A percentile compares a stretch with the other conserved stretches of the same genome.
Evolutionary conservation across 2,113 vertebrate genomes (phyloP).

Genomic region (Vidua chalybeata): DNA sequence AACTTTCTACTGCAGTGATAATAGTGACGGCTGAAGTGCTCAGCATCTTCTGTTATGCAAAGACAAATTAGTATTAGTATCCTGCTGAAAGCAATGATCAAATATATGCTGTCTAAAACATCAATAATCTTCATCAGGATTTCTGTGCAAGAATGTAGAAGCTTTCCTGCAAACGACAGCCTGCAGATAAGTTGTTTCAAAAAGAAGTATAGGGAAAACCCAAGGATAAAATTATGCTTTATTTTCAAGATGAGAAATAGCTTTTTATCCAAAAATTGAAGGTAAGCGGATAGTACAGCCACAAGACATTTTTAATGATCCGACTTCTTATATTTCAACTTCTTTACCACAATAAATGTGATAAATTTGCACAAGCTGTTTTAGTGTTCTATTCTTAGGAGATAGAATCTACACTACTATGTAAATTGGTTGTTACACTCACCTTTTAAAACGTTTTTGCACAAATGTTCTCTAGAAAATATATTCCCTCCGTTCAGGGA

Average conservation of each 20-base stretch:
- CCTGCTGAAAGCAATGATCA: background rate
- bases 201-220: background rate
- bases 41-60: background rate
- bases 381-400: background rate
- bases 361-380: background rate
- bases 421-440: background rate
- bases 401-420: background rate
- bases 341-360: background rate
- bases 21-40: background rate
- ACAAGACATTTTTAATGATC: background rate
- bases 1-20: background rate
- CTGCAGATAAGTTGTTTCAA: background rate
- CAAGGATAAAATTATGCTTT: background rate
- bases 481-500: background rate
- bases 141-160: background rate
- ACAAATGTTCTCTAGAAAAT: background rate
- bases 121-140: background rate
- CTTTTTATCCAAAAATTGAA: background rate
- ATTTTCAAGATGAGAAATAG: background rate
- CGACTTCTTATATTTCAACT: background rate
- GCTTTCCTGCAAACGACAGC: background rate
- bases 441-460: background rate
- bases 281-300: background rate
- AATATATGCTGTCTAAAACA: background rate
- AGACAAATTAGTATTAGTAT: background rate